Conservation (phyloP, 2,113 vertebrate species). For the Nettapus auritus region DNA sequence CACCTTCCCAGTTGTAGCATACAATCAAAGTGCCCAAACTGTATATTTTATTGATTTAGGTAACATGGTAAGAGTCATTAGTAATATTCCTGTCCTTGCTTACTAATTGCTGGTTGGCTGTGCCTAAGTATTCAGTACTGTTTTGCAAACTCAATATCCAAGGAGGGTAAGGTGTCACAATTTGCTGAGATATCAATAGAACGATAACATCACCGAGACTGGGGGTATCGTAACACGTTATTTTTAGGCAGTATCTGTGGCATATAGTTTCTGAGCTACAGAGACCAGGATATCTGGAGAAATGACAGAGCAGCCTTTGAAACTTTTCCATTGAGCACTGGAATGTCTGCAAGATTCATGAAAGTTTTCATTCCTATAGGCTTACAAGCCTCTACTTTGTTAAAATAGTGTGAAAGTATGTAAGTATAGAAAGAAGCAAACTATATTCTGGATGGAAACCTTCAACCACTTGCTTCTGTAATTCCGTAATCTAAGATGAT, state of each 20-base stretch:
- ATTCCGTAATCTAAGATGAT: background rate
- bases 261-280: background rate
- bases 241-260: background rate
- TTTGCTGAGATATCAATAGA: background rate
- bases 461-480: background rate
- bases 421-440: background rate
- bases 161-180: background rate
- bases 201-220: background rate
- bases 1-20: background rate
- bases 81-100: background rate
- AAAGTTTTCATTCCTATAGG: background rate
- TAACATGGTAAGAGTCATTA: background rate
- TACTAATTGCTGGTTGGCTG: background rate
- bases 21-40: background rate
- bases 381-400: background rate
- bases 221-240: accelerated
- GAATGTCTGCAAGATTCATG: background rate
- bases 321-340: background rate
- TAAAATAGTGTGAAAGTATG: background rate
- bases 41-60: background rate
- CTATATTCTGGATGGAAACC: background rate
- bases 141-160: background rate
- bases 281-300: background rate
- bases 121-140: no score
- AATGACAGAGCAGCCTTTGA: background rate